Evolutionary conservation across 2,113 vertebrate species (phyloP).

Genomic region (Cyprinodon tularosa): DNA sequence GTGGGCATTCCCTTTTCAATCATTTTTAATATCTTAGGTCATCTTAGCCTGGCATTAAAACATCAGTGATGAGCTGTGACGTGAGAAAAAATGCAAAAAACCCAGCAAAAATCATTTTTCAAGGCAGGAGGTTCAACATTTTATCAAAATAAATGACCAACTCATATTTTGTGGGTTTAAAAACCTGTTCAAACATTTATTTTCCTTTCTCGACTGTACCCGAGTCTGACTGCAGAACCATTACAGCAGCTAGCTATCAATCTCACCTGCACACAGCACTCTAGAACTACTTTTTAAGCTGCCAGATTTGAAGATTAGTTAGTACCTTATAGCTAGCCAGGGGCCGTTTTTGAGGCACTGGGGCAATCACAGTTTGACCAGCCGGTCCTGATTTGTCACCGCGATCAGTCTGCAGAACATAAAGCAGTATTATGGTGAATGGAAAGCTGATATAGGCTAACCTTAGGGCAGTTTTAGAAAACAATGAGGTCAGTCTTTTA

Average conservation of each 20-base stretch:
- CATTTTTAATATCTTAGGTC: too few species aligned
- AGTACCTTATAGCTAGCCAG: constrained; percentile 29
- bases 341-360: constrained; percentile 39
- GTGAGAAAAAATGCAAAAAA: neutral
- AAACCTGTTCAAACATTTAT: constrained; percentile 22
- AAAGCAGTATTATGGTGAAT: constrained; percentile 42
- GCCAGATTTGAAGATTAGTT: constrained; percentile 53
- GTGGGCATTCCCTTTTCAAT: too few species aligned
- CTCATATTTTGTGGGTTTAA: neutral
- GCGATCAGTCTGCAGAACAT: constrained; percentile 11
- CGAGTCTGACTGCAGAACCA: constrained; percentile 14
- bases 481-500: constrained; percentile 16
- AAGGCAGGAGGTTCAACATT: neutral
- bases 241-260: constrained; percentile 36
- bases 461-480: constrained; percentile 35
- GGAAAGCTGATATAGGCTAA: constrained; percentile 30
- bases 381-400: constrained; percentile 50
- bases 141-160: neutral
- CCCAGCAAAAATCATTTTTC: neutral
- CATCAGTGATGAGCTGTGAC: neutral
- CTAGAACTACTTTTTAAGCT: constrained; percentile 40
- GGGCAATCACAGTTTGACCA: constrained; percentile 43
- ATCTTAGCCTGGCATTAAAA: too few species aligned
- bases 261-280: constrained; percentile 23
- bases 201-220: constrained; percentile 20